These are phyloP conservation scores for Whitmania pigra DNA, from an alignment of 1,140 invertebrate species.

Conservation along the genomic window DNA sequence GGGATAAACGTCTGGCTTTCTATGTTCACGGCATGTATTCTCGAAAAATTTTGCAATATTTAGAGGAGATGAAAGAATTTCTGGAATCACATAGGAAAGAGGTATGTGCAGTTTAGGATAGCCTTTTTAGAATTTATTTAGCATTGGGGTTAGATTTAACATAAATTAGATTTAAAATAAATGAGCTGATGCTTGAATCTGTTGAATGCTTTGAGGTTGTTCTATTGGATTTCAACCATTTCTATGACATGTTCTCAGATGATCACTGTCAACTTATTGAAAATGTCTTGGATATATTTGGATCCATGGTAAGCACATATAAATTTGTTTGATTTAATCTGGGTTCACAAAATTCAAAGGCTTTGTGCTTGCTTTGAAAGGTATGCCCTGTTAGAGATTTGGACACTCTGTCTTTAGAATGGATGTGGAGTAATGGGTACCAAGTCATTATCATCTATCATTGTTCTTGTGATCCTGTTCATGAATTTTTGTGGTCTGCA, in stretches of 20 bases:
- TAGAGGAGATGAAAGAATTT: constrained; percentile 10
- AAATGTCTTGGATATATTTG: not conserved
- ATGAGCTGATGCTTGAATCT: not conserved
- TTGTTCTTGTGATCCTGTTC: no score
- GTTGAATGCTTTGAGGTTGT: not conserved
- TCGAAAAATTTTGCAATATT: not conserved
- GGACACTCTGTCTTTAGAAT: no score
- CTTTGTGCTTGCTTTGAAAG: not conserved
- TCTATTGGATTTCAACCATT: constrained; percentile 2
- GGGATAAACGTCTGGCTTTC: not conserved
- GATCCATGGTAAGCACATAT: not conserved
- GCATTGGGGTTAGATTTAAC: no score
- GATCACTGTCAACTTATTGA: not conserved
- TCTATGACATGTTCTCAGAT: not conserved
- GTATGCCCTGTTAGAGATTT: no score
- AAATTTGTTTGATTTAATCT: not conserved
- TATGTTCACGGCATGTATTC: not conserved
- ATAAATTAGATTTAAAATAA: no score
- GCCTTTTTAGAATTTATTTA: not conserved
- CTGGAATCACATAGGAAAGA: not conserved
- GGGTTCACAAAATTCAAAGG: not conserved
- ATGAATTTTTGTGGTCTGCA: not conserved
- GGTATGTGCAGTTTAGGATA: not conserved
- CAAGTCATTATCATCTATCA: no score
- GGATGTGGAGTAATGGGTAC: no score